These are phyloP conservation scores for Metallyticus violacea DNA, from an alignment of 2,888 invertebrate species.

Conservation along the genomic window DNA sequence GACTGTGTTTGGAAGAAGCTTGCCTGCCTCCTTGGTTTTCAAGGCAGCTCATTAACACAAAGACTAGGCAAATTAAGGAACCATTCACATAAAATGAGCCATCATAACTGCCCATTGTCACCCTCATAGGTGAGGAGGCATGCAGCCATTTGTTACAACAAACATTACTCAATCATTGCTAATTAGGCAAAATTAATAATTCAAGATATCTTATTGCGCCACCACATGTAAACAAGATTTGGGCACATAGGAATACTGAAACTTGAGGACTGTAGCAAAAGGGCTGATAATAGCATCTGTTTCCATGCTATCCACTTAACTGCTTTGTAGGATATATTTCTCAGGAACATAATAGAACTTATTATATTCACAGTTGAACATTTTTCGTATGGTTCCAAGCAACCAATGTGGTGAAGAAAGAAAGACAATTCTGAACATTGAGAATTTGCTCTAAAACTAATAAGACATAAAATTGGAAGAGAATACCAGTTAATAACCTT, in stretches of 20 bases:
- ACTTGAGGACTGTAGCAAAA: slow-evolving; percentile 10
- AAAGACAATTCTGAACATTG: background rate
- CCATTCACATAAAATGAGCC: slow-evolving; percentile 5
- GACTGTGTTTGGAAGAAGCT: background rate
- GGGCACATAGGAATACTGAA: slow-evolving; percentile 42
- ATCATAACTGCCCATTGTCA: slow-evolving; percentile 27
- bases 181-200: slow-evolving; percentile 35
- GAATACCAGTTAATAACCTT: slow-evolving; percentile 14
- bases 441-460: slow-evolving; percentile 21
- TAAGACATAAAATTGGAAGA: slow-evolving; percentile 13
- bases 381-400: background rate
- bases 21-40: background rate
- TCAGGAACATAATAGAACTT: background rate
- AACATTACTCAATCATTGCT: background rate
- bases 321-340: background rate
- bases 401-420: background rate
- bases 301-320: slow-evolving; percentile 8
- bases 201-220: slow-evolving; percentile 67
- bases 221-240: slow-evolving; percentile 59
- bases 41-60: slow-evolving; percentile 5
- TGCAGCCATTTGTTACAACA: slow-evolving; percentile 8
- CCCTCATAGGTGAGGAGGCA: slow-evolving; percentile 33
- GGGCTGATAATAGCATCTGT: background rate
- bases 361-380: background rate
- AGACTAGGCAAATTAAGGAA: slow-evolving; percentile 24